These are phyloP conservation scores for Bucorvus abyssinicus DNA, from an alignment of 2,797 vertebrate genomes.

Conservation along the genomic window DNA sequence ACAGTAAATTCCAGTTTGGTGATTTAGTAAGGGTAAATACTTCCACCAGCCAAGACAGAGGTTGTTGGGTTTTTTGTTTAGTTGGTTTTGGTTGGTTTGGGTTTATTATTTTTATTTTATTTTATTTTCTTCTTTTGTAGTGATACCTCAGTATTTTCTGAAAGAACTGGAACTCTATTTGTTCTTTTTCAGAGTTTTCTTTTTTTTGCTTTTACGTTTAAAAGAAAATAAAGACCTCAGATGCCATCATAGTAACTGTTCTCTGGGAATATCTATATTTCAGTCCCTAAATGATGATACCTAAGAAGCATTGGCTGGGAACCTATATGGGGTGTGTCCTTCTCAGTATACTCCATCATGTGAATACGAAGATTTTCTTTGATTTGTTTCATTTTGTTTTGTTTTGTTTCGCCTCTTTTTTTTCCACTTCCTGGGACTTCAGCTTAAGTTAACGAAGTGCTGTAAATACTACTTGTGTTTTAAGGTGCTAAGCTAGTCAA, in stretches of 20 bases:
- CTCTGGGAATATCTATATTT: neutral
- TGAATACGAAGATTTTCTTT: neutral
- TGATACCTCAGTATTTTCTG: neutral
- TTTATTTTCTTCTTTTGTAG: neutral
- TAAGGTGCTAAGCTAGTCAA: neutral
- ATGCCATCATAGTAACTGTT: neutral
- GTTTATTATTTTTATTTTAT: neutral
- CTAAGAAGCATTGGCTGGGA: neutral
- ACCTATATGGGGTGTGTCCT: neutral
- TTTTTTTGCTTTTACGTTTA: neutral
- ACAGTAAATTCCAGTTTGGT: neutral
- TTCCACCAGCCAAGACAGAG: neutral
- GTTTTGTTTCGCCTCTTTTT: accelerated
- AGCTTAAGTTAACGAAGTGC: neutral
- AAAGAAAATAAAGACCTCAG: neutral
- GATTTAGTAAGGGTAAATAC: neutral
- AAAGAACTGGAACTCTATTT: neutral
- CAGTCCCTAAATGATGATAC: neutral
- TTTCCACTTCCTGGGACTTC: neutral
- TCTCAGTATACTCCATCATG: too few species aligned
- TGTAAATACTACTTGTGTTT: neutral
- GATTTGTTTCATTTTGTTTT: neutral
- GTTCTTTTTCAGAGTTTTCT: neutral
- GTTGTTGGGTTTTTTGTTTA: neutral
- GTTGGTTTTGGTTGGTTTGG: neutral